Evolutionary conservation across 2,113 vertebrate genomes (phyloP).

Genomic region (Pongo pygmaeus): DNA sequence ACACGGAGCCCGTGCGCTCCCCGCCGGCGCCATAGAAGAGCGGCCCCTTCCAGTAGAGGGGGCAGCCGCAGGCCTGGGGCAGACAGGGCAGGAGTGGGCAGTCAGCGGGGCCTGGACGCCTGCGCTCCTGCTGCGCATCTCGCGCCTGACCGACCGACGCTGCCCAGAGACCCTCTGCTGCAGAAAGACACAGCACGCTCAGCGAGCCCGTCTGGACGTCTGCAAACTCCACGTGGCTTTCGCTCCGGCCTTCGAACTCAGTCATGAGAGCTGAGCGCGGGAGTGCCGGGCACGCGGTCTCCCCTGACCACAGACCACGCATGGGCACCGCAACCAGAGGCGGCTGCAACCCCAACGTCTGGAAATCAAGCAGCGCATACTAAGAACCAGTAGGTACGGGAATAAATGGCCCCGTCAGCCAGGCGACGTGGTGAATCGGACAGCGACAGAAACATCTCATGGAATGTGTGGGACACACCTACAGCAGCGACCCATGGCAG

Average conservation of each 20-base stretch:
- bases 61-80: constrained; percentile 94
- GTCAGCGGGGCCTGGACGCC: rapidly evolving
- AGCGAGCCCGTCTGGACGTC: rapidly evolving
- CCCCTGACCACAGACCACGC: not conserved
- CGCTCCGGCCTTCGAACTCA: not conserved
- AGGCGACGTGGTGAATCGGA: rapidly evolving
- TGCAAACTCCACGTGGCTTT: rapidly evolving
- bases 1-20: constrained; percentile 94
- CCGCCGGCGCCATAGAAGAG: constrained; percentile 94
- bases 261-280: not conserved
- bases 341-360: not conserved
- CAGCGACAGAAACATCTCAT: rapidly evolving
- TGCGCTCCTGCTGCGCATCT: rapidly evolving
- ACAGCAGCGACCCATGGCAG: not conserved
- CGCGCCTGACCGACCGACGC: rapidly evolving
- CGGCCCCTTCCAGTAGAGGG: constrained; percentile 96
- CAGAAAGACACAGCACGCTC: rapidly evolving
- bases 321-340: rapidly evolving
- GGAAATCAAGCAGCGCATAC: rapidly evolving
- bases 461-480: rapidly evolving
- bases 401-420: not conserved
- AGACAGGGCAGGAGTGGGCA: not conserved
- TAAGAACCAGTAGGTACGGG: rapidly evolving
- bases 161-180: rapidly evolving
- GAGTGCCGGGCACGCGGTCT: rapidly evolving